Base-by-base conservation (phyloP, 2,888 invertebrate species). In the Megalurothrips usitatus region DNA sequence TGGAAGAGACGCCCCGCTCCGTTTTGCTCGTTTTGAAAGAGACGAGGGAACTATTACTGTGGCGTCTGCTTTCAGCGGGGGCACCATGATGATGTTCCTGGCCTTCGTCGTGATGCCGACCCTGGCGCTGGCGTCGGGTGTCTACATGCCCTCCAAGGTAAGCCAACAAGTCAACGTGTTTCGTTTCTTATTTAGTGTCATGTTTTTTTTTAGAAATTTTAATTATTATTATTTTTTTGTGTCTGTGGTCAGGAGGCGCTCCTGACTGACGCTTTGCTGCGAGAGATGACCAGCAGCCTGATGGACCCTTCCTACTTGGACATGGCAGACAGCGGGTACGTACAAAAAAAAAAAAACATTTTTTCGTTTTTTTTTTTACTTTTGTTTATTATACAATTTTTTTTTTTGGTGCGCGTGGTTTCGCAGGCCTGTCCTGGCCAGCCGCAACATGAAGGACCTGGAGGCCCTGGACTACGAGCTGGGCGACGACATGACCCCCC, bases 221-320 rank as follows among this genome's bases (percentile, higher is more conserved):
- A 89, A 91, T 83, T 88, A 43, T 9, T 58, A 0, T 58, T 58
- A 58, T 58, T 58, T 9, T 14, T 23, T 75, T 23, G 9, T 75
- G 6, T 68, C 23, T 26, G 26, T 26, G 19, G 26, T 23, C 68
- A 75, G 68, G 68, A 75, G 68, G 23, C 68, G 10, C n/a, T 75
- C 23, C 26, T 94, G 84, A 92, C 93, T 80, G 93, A 94, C 85
- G 91, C 91, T 82, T 89, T 95, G 83, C 89, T 95, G 82, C 92
- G 93, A 83, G 94, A 95, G 85, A 89, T 95, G 58, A 58, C 58
- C 6, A n/a, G 19, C 58, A n/a, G 58, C 6, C 58, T 58, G 49
- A 92, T 94, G 80, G 93, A 92, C 86, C 91, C 93, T 82, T 93
- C 95, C 92, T 92, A 92, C 82, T 93, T 92, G 84, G 93, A 94